phyloP scores from a whole-genome alignment of 2,797 vertebrate genomes.

The Sphaeramia orbicularis region DNA sequence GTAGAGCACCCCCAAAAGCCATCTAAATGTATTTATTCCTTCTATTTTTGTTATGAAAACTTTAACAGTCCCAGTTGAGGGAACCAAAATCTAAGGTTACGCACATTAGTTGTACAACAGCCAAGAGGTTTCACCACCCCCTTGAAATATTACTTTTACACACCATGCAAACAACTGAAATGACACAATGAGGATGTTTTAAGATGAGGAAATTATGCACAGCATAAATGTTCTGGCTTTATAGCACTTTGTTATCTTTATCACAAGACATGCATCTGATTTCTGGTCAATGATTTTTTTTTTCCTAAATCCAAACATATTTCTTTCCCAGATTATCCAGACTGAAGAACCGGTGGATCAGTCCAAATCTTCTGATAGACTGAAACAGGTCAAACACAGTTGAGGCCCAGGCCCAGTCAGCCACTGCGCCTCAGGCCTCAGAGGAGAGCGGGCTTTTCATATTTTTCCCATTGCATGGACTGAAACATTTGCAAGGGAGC shows the following conservation, averaged over 20 bases:
- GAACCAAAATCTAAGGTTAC: neutral
- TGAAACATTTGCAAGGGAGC: slow-evolving; percentile 84
- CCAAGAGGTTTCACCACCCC: neutral
- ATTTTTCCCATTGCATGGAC: slow-evolving; percentile 66
- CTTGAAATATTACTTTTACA: neutral
- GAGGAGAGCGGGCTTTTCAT: slow-evolving; percentile 64
- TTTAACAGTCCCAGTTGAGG: neutral
- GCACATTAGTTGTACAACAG: slow-evolving; percentile 1
- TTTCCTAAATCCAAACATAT: slow-evolving; percentile 9
- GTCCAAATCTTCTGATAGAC: slow-evolving; percentile 27
- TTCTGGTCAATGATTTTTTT: neutral
- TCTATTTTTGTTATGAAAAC: neutral
- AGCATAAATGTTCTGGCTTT: too few relatives aligned
- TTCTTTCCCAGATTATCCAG: slow-evolving; percentile 59
- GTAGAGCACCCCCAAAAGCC: neutral
- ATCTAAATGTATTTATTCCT: neutral
- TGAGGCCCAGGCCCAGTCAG: slow-evolving; percentile 18
- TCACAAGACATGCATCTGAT: too few relatives aligned
- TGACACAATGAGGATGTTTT: neutral
- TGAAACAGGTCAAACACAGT: slow-evolving; percentile 48
- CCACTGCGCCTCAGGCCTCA: slow-evolving; percentile 56
- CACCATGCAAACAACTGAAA: neutral
- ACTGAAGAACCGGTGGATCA: slow-evolving; percentile 51
- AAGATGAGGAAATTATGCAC: neutral
- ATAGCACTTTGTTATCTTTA: too few relatives aligned